Percentiles rank a stretch among this genome's conserved stretches.
Evolutionary conservation across 1,140 invertebrate genomes (phyloP).

Genomic region (Neodiprion pinetum): DNA sequence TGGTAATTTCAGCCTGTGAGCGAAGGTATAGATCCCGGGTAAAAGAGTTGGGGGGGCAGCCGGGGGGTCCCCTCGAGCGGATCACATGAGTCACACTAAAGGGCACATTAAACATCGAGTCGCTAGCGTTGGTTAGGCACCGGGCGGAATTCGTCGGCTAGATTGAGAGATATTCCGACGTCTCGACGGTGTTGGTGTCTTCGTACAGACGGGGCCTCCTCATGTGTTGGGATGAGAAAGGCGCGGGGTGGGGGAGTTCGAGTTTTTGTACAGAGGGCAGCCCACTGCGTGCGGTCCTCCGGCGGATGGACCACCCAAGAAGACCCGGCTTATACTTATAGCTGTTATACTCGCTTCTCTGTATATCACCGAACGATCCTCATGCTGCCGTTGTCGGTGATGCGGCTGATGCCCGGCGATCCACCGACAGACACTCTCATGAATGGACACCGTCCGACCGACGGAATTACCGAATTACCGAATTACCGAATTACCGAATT

Average conservation of each 20-base stretch:
- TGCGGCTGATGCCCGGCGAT: too few relatives aligned
- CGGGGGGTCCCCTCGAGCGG: too few relatives aligned
- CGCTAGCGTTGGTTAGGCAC: neutral
- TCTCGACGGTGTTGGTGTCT: neutral
- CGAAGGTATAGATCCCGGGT: too few relatives aligned
- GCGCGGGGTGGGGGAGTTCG: neutral
- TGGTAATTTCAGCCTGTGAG: too few relatives aligned
- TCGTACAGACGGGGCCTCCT: neutral
- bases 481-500: neutral
- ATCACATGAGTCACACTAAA: slow-evolving; percentile 3
- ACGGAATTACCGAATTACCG: neutral
- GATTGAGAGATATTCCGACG: neutral
- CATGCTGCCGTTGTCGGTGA: too few relatives aligned
- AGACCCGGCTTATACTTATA: slow-evolving; percentile 72
- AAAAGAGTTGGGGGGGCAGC: too few relatives aligned
- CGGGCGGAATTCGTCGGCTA: slow-evolving; percentile 1
- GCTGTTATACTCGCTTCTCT: slow-evolving; percentile 1
- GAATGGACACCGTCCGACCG: neutral
- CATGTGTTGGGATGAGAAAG: neutral
- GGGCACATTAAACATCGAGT: slow-evolving; percentile 2
- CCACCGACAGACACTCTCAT: too few relatives aligned
- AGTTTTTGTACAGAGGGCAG: neutral
- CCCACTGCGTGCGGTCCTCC: slow-evolving; percentile 68
- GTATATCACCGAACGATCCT: slow-evolving; percentile 2
- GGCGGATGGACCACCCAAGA: slow-evolving; percentile 80